A percentile compares a stretch with the other conserved stretches of the same genome.
These are phyloP conservation scores for Halocaridina rubra DNA, from an alignment of 2,888 invertebrate genomes.

Conservation along the genomic window DNA sequence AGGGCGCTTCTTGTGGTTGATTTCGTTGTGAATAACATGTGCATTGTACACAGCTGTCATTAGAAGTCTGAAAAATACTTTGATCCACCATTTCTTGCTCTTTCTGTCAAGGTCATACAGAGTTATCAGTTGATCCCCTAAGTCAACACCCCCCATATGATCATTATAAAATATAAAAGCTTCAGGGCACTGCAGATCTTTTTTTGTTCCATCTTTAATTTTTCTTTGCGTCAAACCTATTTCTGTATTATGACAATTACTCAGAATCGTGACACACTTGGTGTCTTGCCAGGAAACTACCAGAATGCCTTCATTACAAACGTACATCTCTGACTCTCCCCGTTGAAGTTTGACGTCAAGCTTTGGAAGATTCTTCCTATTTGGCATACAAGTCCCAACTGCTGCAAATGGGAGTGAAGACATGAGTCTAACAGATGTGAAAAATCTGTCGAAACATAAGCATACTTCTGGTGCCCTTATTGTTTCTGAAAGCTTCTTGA, in stretches of 20 bases:
- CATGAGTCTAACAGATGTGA: not conserved
- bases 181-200: not conserved
- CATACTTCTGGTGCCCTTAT: slow-evolving; percentile 6
- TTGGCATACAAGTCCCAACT: not conserved
- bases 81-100: not conserved
- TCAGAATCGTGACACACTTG: not conserved
- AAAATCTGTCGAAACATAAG: not conserved
- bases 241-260: not conserved
- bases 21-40: not conserved
- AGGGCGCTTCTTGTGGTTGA: not conserved
- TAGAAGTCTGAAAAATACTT: not conserved
- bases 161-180: not conserved
- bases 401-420: not conserved
- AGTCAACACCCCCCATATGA: not conserved
- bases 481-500: not conserved
- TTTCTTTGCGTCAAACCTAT: not conserved
- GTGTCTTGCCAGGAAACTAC: not conserved
- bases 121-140: not conserved
- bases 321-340: not conserved
- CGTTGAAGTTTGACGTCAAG: not conserved
- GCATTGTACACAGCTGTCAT: not conserved
- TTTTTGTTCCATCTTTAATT: not conserved
- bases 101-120: not conserved
- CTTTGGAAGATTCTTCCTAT: not conserved
- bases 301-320: not conserved